Conservation (phyloP, 1,140 invertebrate species). For the Hormaphis cornu region DNA sequence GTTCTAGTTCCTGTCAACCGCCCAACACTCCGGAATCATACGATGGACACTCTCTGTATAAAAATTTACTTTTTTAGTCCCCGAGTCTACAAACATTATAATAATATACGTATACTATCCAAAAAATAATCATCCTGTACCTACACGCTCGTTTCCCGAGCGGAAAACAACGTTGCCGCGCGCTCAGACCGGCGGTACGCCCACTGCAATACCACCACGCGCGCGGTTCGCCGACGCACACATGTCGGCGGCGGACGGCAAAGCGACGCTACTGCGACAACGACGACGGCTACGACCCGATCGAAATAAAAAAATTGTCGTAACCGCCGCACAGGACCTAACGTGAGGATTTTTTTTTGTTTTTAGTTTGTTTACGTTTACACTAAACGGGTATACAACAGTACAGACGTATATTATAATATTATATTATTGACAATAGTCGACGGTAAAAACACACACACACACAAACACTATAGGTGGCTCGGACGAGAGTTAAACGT, state of each 20-base stretch:
- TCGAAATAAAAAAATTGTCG: neutral
- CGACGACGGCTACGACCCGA: neutral
- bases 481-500: too few relatives aligned
- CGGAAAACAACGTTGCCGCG: slow-evolving; percentile 8
- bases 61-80: too few relatives aligned
- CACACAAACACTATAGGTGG: too few relatives aligned
- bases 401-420: neutral
- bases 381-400: neutral
- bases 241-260: neutral
- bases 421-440: slow-evolving; percentile 1
- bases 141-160: too few relatives aligned
- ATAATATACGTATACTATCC: neutral
- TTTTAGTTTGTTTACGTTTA: neutral
- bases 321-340: neutral
- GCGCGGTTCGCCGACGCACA: slow-evolving; percentile 2
- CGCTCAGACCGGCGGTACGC: neutral
- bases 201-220: neutral
- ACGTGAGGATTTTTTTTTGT: neutral
- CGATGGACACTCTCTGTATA: too few relatives aligned
- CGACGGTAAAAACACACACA: too few relatives aligned
- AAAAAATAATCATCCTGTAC: too few relatives aligned
- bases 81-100: too few relatives aligned
- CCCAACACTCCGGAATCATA: too few relatives aligned
- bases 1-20: too few relatives aligned
- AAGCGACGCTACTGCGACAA: neutral